Conservation (phyloP, 2,797 vertebrate genomes). For the Lepus townsendii region DNA sequence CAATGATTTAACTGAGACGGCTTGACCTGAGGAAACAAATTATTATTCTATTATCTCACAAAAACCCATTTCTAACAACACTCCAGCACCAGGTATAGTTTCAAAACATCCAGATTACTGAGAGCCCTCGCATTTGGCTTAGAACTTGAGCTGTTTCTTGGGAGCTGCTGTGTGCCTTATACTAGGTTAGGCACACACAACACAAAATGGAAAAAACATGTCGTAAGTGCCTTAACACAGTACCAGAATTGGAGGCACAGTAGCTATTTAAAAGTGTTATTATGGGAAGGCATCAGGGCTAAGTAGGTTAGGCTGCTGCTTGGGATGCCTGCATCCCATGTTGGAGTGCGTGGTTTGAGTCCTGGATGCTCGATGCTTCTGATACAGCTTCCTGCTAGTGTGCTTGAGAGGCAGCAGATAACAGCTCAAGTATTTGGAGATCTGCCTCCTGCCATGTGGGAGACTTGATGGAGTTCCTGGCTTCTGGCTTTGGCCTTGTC, state of each 20-base stretch:
- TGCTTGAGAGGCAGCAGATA: no score
- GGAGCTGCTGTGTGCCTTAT: not conserved
- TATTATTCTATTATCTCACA: not conserved
- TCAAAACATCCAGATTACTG: not conserved
- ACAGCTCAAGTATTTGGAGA: no score
- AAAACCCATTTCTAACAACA: slow-evolving; percentile 48
- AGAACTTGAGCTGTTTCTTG: not conserved
- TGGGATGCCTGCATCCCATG: no score
- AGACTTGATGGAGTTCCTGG: no score
- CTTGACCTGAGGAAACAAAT: slow-evolving; percentile 35
- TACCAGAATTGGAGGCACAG: not conserved
- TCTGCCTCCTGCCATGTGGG: no score
- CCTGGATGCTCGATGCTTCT: no score
- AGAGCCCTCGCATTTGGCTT: not conserved
- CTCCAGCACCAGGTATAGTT: not conserved
- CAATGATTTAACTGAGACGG: not conserved
- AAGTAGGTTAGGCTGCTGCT: no score
- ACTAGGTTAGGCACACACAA: not conserved
- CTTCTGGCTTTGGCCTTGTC: no score
- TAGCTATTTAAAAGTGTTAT: not conserved
- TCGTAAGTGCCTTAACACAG: not conserved
- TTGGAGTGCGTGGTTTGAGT: no score
- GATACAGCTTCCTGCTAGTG: no score
- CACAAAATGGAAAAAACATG: slow-evolving; percentile 31
- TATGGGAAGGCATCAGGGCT: not conserved